These are phyloP conservation scores for Augochlorella aurata DNA, from an alignment of 2,888 invertebrate species.

Conservation along the genomic window DNA sequence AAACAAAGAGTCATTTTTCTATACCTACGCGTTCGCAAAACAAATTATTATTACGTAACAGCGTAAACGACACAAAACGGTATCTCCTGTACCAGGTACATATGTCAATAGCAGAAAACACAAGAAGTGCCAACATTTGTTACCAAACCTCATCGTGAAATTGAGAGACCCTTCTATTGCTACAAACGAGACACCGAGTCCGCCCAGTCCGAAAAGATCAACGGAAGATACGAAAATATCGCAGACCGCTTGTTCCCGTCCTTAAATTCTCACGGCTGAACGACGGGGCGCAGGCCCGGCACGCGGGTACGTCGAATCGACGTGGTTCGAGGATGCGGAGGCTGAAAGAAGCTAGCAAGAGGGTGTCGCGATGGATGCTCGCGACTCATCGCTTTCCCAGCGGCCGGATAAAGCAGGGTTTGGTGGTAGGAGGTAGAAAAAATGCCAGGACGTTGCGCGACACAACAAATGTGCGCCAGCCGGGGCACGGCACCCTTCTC, in stretches of 20 bases:
- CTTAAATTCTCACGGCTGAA: conserved; percentile 66
- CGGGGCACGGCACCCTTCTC: conserved; percentile 11
- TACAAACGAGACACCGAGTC: background rate
- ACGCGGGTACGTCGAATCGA: conserved; percentile 33
- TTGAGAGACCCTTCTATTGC: too few species aligned
- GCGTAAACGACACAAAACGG: too few species aligned
- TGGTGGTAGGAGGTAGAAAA: background rate
- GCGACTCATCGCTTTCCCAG: conserved; percentile 45
- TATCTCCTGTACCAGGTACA: too few species aligned
- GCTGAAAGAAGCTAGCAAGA: conserved; percentile 25
- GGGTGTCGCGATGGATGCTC: conserved; percentile 44
- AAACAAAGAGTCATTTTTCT: too few species aligned
- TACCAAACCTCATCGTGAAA: too few species aligned
- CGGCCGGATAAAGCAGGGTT: conserved; percentile 27
- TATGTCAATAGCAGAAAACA: too few species aligned
- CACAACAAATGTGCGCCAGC: conserved; percentile 50
- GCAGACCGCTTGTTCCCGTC: conserved; percentile 1
- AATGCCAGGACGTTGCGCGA: background rate
- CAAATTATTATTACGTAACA: too few species aligned
- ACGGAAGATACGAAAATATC: background rate
- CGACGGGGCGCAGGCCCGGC: background rate
- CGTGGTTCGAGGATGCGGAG: background rate
- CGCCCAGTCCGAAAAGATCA: background rate
- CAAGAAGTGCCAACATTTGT: too few species aligned
- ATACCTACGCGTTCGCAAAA: too few species aligned